Conservation (phyloP, 1,140 invertebrate species). For the Sycophaga agraensis region DNA sequence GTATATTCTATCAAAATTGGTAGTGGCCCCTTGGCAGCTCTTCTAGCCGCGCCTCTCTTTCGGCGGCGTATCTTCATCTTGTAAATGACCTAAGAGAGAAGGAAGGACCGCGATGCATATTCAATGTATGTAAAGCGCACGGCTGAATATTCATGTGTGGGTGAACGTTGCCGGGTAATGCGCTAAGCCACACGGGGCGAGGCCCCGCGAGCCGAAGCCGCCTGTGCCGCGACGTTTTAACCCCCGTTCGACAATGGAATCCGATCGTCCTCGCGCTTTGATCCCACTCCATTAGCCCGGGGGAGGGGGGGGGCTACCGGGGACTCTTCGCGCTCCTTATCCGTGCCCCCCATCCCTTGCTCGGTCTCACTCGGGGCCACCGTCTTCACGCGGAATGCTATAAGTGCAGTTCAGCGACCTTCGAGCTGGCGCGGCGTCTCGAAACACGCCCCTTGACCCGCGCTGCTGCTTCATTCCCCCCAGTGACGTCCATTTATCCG, state of each 20-base stretch:
- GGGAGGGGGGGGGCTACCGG: too few relatives aligned
- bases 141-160: constrained; percentile 55
- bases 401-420: too few relatives aligned
- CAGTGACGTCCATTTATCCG: constrained; percentile 22
- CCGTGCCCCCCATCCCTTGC: too few relatives aligned
- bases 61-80: constrained; percentile 50
- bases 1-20: constrained; percentile 51
- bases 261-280: not conserved
- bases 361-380: too few relatives aligned
- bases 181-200: constrained; percentile 40
- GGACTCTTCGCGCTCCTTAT: too few relatives aligned
- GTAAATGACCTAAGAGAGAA: constrained; percentile 57
- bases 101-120: constrained; percentile 54
- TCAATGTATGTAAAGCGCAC: constrained; percentile 53
- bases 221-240: constrained; percentile 13
- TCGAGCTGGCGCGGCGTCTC: too few relatives aligned
- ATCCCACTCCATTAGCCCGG: too few relatives aligned
- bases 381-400: too few relatives aligned
- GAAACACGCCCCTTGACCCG: constrained; percentile 9
- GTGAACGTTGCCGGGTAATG: constrained; percentile 49
- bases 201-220: not conserved
- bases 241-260: constrained; percentile 9
- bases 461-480: constrained; percentile 6
- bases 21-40: constrained; percentile 19
- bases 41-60: not conserved